These are phyloP conservation scores for Petromus typicus DNA, from an alignment of 2,113 vertebrate genomes.

Conservation along the genomic window DNA sequence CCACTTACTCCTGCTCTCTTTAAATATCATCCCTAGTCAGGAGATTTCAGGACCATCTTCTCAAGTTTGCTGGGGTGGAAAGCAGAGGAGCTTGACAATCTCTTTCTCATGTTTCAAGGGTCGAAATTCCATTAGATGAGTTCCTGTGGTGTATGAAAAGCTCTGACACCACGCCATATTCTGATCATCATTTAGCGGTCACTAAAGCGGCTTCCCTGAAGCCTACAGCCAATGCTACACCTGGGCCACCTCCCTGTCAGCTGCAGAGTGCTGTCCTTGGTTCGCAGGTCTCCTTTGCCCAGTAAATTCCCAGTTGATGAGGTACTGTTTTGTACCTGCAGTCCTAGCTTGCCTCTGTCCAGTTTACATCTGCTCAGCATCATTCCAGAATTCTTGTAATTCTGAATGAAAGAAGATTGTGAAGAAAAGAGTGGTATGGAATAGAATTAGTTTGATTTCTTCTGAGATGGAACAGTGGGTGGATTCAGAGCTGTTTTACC, in stretches of 20 bases:
- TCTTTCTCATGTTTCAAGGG: not conserved
- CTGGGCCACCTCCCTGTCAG: not conserved
- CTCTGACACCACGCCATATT: not conserved
- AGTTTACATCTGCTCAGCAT: not conserved
- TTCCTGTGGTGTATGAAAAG: not conserved
- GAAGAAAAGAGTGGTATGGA: not conserved
- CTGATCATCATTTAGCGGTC: not conserved
- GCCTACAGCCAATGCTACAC: not conserved
- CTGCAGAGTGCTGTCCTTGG: not conserved
- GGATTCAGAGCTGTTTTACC: not conserved
- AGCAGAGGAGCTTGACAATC: not conserved
- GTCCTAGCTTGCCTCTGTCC: not conserved
- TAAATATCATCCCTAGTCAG: not conserved
- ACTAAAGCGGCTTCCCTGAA: not conserved
- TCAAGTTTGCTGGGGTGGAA: not conserved
- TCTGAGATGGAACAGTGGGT: not conserved
- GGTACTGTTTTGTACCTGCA: not conserved
- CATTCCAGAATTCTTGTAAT: not conserved
- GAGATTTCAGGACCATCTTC: not conserved
- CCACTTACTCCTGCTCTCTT: not conserved
- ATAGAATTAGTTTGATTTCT: not conserved
- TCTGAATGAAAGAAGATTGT: not conserved
- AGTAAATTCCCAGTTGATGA: not conserved
- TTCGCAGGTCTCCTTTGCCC: fast-evolving
- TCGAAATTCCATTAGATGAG: not conserved